Percentiles rank a stretch among this genome's conserved stretches.
Conservation (phyloP, 1,140 invertebrate species). For the Drosophila murphyi region DNA sequence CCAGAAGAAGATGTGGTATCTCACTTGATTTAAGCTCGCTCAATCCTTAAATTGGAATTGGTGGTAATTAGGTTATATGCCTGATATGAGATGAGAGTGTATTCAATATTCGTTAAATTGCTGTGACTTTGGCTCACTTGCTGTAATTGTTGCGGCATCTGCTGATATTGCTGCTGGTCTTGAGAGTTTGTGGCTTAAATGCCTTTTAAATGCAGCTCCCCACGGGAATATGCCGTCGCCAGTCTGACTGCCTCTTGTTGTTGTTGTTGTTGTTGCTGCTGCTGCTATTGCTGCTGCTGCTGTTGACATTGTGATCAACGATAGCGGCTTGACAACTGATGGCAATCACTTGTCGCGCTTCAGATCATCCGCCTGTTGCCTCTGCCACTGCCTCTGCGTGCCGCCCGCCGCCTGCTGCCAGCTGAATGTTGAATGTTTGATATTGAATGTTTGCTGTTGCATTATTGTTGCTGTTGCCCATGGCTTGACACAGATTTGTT, state of each 20-base stretch:
- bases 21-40: no score
- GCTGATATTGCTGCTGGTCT: constrained; percentile 55
- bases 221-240: constrained; percentile 81
- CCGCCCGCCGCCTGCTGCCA: constrained; percentile 19
- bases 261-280: constrained; percentile 38
- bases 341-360: constrained; percentile 83
- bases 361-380: constrained; percentile 72
- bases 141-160: constrained; percentile 66
- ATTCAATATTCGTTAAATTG: constrained; percentile 27
- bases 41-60: no score
- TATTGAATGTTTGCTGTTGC: constrained; percentile 40
- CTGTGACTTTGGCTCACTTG: constrained; percentile 35
- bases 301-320: constrained; percentile 83
- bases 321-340: constrained; percentile 82
- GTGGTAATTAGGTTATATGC: no score
- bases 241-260: constrained; percentile 66
- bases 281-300: constrained; percentile 47
- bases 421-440: constrained; percentile 49
- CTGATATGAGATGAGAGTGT: constrained; percentile 4
- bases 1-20: no score
- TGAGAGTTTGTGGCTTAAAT: constrained; percentile 83
- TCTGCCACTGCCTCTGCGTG: not conserved
- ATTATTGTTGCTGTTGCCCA: constrained; percentile 44
- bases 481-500: constrained; percentile 83
- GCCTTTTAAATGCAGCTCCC: constrained; percentile 83